These are phyloP conservation scores for Helleia helle DNA, from an alignment of 2,888 invertebrate genomes.

Conservation along the genomic window DNA sequence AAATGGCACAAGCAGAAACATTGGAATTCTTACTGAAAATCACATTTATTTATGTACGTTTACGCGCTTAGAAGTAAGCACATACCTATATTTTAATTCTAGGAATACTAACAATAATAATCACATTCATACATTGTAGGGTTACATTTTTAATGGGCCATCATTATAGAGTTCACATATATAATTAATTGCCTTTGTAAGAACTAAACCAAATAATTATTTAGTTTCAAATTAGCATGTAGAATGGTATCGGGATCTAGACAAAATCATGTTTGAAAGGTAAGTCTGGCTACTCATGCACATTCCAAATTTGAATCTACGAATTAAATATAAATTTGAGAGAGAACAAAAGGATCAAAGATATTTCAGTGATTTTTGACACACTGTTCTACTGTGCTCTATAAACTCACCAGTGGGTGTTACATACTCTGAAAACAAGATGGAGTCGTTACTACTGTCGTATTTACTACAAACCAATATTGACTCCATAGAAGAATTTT, in stretches of 20 bases:
- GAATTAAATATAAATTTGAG: slow-evolving; percentile 21
- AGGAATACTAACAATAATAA: too few species aligned
- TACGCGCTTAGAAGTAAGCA: too few species aligned
- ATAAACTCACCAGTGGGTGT: slow-evolving; percentile 71
- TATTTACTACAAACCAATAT: slow-evolving; percentile 51
- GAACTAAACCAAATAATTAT: background rate
- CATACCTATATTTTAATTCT: too few species aligned
- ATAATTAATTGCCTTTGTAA: background rate
- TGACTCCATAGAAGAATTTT: slow-evolving; percentile 64
- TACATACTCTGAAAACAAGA: slow-evolving; percentile 73
- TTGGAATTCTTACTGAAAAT: too few species aligned
- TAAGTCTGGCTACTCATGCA: slow-evolving; percentile 25
- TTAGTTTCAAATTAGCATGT: background rate
- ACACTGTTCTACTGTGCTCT: slow-evolving; percentile 53
- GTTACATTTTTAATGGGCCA: too few species aligned
- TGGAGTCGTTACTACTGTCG: slow-evolving; percentile 68
- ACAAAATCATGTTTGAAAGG: background rate
- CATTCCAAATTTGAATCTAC: slow-evolving; percentile 29
- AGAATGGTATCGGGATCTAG: background rate
- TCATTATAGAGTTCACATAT: too few species aligned
- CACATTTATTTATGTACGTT: too few species aligned
- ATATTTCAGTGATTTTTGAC: slow-evolving; percentile 23
- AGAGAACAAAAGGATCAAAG: slow-evolving; percentile 20
- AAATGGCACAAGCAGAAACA: too few species aligned
- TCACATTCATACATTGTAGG: too few species aligned